Evolutionary conservation across 92 coral and sea anemone species (phyloP).

Genomic region (Epizoanthus ramosus): DNA sequence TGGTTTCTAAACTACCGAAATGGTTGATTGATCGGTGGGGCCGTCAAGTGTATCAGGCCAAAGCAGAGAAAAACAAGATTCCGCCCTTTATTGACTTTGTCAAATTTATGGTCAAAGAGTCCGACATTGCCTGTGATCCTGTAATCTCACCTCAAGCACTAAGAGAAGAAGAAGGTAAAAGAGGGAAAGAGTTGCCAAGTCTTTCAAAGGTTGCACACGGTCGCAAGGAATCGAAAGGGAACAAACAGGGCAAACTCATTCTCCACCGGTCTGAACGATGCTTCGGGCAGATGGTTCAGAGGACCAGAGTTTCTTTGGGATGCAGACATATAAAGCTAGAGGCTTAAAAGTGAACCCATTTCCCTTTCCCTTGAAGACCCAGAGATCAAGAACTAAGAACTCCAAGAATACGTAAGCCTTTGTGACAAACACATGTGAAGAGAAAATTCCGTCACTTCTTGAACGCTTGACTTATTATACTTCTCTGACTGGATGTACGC

Average conservation of each 20-base stretch:
- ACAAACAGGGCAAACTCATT: too few species aligned
- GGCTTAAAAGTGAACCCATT: neutral
- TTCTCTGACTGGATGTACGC: slow-evolving; percentile 33
- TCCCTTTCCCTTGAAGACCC: slow-evolving; percentile 33
- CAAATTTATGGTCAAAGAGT: slow-evolving; percentile 51
- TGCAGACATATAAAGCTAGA: slow-evolving; percentile 6
- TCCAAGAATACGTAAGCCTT: neutral
- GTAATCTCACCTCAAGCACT: slow-evolving; percentile 45
- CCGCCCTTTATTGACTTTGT: slow-evolving; percentile 58
- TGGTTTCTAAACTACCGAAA: slow-evolving; percentile 58
- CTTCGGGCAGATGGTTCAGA: slow-evolving; percentile 34
- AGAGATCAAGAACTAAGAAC: slow-evolving; percentile 7
- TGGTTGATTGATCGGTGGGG: slow-evolving; percentile 61
- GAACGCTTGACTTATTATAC: slow-evolving; percentile 31
- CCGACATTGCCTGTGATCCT: slow-evolving; percentile 65
- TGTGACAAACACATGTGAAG: neutral
- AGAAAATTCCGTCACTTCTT: slow-evolving; percentile 3
- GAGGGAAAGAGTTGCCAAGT: slow-evolving; percentile 28
- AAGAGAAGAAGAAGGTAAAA: slow-evolving; percentile 40
- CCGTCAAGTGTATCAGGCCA: slow-evolving; percentile 52
- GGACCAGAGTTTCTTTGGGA: slow-evolving; percentile 44
- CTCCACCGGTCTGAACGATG: too few species aligned
- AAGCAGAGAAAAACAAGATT: slow-evolving; percentile 45
- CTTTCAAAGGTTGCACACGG: too few species aligned
- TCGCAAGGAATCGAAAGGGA: too few species aligned